Evolutionary conservation across 2,113 vertebrate genomes (phyloP).

Genomic region (Nannospalax galili): DNA sequence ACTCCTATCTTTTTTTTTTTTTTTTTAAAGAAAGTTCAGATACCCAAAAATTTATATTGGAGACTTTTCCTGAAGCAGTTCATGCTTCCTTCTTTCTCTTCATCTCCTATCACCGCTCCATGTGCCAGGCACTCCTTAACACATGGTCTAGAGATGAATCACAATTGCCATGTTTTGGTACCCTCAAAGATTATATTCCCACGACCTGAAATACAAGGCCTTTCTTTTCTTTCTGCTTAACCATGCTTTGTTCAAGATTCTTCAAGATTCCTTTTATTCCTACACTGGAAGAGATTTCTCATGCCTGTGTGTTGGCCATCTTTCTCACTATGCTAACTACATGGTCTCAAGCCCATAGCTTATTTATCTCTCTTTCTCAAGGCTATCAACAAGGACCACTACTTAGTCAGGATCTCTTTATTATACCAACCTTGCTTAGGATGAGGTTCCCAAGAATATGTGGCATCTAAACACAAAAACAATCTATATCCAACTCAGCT

Average conservation of each 20-base stretch:
- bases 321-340: background rate
- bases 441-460: slow-evolving; percentile 5
- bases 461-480: background rate
- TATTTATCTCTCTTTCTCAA: background rate
- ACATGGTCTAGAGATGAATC: background rate
- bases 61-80: background rate
- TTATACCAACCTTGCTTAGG: background rate
- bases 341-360: background rate
- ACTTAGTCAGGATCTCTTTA: background rate
- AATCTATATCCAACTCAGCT: background rate
- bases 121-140: background rate
- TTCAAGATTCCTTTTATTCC: background rate
- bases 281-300: background rate
- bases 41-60: background rate
- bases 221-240: background rate
- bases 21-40: too few species aligned
- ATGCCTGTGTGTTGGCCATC: background rate
- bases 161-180: background rate
- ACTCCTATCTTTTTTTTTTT: too few species aligned
- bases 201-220: background rate
- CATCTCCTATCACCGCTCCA: background rate
- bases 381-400: background rate
- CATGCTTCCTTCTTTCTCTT: background rate
- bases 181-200: background rate
- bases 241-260: background rate